Evolutionary conservation across 2,888 invertebrate genomes (phyloP), one percentile per base, ranked within the genome.

Genomic region (Ophioninae sp.): DNA sequence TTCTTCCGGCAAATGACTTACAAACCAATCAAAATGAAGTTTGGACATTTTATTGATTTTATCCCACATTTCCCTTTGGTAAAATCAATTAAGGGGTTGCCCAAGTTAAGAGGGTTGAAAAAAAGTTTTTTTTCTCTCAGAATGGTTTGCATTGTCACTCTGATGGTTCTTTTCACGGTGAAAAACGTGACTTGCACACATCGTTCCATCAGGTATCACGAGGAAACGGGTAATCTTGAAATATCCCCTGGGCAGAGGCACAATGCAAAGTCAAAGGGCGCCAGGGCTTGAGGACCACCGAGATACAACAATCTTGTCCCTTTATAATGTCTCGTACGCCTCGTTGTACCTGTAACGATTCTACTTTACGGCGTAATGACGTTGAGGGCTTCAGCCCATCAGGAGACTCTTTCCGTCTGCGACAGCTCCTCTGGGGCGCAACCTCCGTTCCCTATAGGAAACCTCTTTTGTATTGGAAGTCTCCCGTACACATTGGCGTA

Each of bases 311-410:
- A 79, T 84, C 81, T 79, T 81, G 78, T 81, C 22, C 75, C 63
- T 61, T 67, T 71, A 79, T 81, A 84, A 84, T 75, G 71, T 78
- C 72, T 73, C 75, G 23, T 67, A 74, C 74, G 74, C 75, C 75
- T 76, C 81, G 79, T 81, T 79, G 67, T 75, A 51, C 20, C 72
- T 67, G 67, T 79, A 81, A 84, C 75, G 81, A 75, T 81, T 75
- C 81, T 81, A 79, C 72, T 76, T 79, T 73, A 58, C 30, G 65
- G 72, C 78, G 63, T 84, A 84, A 84, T 84, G 84, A 81, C 76
- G 51, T 51, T 51, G 51, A 51, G 51, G 51, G 51, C 51, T 51
- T 51, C 51, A 51, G 51, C 17, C 51, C 17, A 51, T 51, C 51
- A 0, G 51, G 17, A 51, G 51, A 51, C 8, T 65, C 51, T 58